Evolutionary conservation across 1,140 invertebrate species (phyloP), one percentile per base, ranked within the genome.

Genomic region (Megathymus violae): DNA sequence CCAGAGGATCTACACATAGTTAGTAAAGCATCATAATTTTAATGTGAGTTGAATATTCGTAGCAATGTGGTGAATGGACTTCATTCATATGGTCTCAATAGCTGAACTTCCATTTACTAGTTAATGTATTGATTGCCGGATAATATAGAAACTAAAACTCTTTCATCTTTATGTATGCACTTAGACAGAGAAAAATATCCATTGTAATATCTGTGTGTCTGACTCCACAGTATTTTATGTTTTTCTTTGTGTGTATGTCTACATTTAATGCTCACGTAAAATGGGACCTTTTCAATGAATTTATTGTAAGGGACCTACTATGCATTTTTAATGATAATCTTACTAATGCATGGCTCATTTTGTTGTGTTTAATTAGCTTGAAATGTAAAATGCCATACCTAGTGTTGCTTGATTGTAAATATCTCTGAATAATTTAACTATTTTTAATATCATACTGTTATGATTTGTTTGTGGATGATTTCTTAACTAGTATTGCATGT

Each of bases 21-120:
- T 59, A 67, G 34, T 59, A 62, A 41, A 67, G 67, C 78, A 60
- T 68, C 69, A 34, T 66, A 66, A 54, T 73, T 38, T 74, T 43
- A 78, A 69, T 76, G 82, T 85, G 80, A 85, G 82, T 85, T 80
- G 40, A 74, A 17, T 36, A 65, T 66, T 47, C 14, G 59, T 46
- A 60, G 52, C 60, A 54, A 67, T 65, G 17, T 70, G 69, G 69
- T 64, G 61, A 27, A 60, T 41, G 62, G 69, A 69, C 60, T 62
- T 67, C 19, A 13, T n/a, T 62, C 59, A 67, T 67, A 34, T 46
- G 61, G 62, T 69, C 48, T 47, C 71, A 70, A 62, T 65, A 61
- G 22, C 13, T 38, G 36, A 27, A 48, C 7, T 7, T 38, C 16
- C 31, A 61, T 47, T 15, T 36, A 4, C 40, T 61, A 38, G n/a